A percentile compares a stretch with the other conserved stretches of the same genome.
These are phyloP conservation scores for Lasioglossum figueresi DNA, from an alignment of 2,888 invertebrate genomes.

Conservation along the genomic window DNA sequence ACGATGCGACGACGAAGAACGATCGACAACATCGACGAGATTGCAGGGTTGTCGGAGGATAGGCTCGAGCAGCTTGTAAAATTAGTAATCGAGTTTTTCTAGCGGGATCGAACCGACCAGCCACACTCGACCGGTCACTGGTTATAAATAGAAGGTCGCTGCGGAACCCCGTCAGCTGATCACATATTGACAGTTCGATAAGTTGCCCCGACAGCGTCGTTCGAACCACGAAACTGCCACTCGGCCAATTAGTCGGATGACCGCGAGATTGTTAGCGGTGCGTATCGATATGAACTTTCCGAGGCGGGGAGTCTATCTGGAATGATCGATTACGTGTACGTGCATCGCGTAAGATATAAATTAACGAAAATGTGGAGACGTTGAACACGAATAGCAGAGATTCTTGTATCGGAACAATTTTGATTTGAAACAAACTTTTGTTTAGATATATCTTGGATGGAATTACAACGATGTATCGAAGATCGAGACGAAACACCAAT, in stretches of 20 bases:
- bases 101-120: conserved; percentile 27
- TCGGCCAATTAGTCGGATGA: conserved; percentile 45
- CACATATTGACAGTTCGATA: conserved; percentile 81
- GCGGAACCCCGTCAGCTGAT: conserved; percentile 77
- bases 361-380: not conserved
- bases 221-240: conserved; percentile 46
- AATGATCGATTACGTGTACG: not conserved
- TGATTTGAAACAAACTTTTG: too few relatives aligned
- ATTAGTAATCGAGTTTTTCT: conserved; percentile 31
- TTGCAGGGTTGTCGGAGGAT: not conserved
- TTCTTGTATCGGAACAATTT: too few relatives aligned
- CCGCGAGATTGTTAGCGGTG: not conserved
- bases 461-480: not conserved
- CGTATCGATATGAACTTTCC: not conserved
- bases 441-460: too few relatives aligned
- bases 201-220: conserved; percentile 63
- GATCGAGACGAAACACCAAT: not conserved
- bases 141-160: conserved; percentile 66
- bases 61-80: not conserved
- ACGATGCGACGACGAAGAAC: not conserved
- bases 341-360: not conserved
- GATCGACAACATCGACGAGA: not conserved
- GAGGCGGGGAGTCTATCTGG: not conserved
- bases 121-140: conserved; percentile 17
- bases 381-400: not conserved